Evolutionary conservation across 1,140 invertebrate genomes (phyloP).

Genomic region (Gyrodactylus salaris): DNA sequence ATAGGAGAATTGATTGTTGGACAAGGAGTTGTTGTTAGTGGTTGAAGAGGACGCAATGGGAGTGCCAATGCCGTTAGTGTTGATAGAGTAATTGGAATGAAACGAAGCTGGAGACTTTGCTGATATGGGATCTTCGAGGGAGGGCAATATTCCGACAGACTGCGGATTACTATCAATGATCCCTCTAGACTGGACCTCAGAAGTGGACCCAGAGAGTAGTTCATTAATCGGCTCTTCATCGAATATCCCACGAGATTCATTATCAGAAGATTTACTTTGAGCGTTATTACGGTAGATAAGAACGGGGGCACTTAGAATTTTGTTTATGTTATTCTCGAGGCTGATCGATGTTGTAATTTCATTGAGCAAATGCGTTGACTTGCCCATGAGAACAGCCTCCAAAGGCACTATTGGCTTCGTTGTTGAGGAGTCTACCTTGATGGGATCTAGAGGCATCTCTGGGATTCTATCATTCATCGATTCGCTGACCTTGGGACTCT

Average conservation of each 20-base stretch:
- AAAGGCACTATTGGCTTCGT: no score
- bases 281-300: neutral
- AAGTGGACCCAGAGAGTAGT: neutral
- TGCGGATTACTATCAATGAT: neutral
- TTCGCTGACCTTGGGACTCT: no score
- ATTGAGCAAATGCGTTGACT: no score
- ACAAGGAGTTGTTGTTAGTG: neutral
- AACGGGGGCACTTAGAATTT: neutral
- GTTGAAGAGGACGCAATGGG: no score
- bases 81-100: neutral
- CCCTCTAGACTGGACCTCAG: neutral
- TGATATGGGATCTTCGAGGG: neutral
- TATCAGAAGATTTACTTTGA: neutral
- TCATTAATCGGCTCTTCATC: neutral
- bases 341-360: no score
- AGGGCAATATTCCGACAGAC: neutral
- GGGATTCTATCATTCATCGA: no score
- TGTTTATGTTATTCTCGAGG: neutral
- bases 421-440: no score
- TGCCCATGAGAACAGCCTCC: no score
- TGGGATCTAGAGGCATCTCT: no score
- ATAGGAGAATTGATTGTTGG: neutral
- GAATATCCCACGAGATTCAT: neutral
- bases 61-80: neutral
- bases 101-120: neutral